These are phyloP conservation scores for Willisornis vidua DNA, from an alignment of 2,113 vertebrate species.

Conservation along the genomic window DNA sequence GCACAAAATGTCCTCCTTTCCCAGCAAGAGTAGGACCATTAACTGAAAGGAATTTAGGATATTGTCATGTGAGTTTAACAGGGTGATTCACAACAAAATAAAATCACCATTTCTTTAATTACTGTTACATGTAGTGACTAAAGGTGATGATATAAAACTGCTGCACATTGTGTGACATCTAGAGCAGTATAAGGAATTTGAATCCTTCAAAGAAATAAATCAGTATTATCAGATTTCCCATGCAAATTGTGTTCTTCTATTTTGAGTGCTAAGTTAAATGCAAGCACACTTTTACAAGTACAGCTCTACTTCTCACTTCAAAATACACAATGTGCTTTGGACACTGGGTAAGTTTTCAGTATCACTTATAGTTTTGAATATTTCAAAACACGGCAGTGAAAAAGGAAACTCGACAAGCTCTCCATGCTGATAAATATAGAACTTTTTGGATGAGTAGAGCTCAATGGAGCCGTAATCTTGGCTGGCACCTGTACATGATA, in stretches of 20 bases:
- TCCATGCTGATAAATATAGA: conserved; percentile 47
- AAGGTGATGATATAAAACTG: not conserved
- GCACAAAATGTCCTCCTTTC: conserved; percentile 78
- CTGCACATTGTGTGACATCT: not conserved
- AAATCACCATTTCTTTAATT: conserved; percentile 15
- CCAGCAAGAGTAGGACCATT: conserved; percentile 72
- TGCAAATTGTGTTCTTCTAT: conserved; percentile 7
- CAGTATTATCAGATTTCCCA: not conserved
- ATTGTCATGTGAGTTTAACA: conserved; percentile 23
- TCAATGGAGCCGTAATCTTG: conserved; percentile 46
- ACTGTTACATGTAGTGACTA: not conserved
- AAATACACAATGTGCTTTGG: conserved; percentile 51
- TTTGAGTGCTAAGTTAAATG: conserved; percentile 30
- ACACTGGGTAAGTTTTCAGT: conserved; percentile 37
- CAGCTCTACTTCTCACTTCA: conserved; percentile 49
- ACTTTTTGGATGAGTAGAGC: conserved; percentile 40
- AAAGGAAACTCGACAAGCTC: conserved; percentile 37
- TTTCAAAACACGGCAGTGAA: conserved; percentile 54
- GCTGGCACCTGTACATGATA: conserved; percentile 62
- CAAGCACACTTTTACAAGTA: conserved; percentile 38
- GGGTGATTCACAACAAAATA: conserved; percentile 26
- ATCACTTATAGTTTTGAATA: conserved; percentile 59
- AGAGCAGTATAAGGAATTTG: not conserved
- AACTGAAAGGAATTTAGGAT: conserved; percentile 62
- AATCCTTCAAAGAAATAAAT: not conserved